phyloP scores from a whole-genome alignment of 2,797 vertebrate species.

The Loriculus beryllinus region DNA sequence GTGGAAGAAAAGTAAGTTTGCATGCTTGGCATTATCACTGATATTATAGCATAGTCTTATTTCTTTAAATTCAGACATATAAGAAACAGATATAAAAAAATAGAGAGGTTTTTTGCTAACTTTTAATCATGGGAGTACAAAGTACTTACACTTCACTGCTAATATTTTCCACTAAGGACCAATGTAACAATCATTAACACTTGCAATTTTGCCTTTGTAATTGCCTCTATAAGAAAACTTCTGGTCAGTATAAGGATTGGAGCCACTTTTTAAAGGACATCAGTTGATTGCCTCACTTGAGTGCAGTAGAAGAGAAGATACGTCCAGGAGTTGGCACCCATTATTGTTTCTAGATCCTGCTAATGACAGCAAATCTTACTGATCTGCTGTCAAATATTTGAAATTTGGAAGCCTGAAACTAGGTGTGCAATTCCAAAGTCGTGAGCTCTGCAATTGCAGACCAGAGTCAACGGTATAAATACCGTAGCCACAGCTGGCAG shows the following conservation, averaged over 20 bases:
- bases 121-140: neutral
- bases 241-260: neutral
- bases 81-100: neutral
- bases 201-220: neutral
- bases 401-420: neutral
- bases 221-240: neutral
- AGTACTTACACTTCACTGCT: neutral
- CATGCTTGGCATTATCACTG: neutral
- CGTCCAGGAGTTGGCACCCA: neutral
- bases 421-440: neutral
- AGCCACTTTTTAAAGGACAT: neutral
- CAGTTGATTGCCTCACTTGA: neutral
- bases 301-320: neutral
- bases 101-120: accelerated
- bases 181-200: neutral
- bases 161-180: neutral
- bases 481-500: neutral
- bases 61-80: neutral
- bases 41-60: neutral
- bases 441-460: neutral
- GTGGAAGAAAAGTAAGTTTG: neutral
- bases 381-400: neutral
- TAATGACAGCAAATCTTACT: neutral
- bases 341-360: neutral
- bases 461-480: neutral